Base-by-base conservation (phyloP, 2,888 invertebrate species). In the Orgyia antiqua region DNA sequence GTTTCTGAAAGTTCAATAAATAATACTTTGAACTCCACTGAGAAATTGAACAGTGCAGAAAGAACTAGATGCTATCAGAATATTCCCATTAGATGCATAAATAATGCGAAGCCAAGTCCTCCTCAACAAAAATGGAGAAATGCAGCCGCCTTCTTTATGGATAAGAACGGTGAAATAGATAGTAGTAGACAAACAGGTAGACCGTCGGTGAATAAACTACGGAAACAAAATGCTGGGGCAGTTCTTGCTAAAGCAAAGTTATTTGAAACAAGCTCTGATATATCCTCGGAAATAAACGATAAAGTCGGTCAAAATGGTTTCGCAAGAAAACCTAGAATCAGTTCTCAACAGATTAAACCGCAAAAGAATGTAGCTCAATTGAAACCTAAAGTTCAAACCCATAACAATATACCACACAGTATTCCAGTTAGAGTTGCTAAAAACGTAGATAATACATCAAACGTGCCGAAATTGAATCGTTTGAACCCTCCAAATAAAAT, bases 221-320 rank as follows among this genome's bases (percentile, higher is more conserved):
- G 93, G 13, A 86, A 88, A 27, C 92, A 93, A 67, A 94, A 94
- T 66, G 93, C 92, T 4, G 94, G 94, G 4, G 93, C 93, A 82
- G 94, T 94, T 0, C 74, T 93, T 36, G 93, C 93, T 1, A 94
- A 93, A 77, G 93, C 93, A 0, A 92, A 90, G 62, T 75, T 94
- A 12, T 94, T 94, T 56, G 92, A 94, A 61, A 83, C 76, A 7
- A 83, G 86, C 50, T 87, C 87, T 1, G 87, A 87, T 45, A 83
- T 68, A 41, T 87, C 87, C 1, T 78, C 86, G 1, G 87, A 87
- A 32, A 58, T 35, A 36, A 68, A 67, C 19, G 78, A 84, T 13
- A 75, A 69, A 45, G 40, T 48, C 4, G 55, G 55, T 11, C 65
- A 71, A 23, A 51, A 63, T 3, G 78, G 75, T 8, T 87, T 87